Percentiles rank a stretch among this genome's conserved stretches.
Evolutionary conservation across 2,888 invertebrate species (phyloP).

Genomic region (Abrostola triplasia): DNA sequence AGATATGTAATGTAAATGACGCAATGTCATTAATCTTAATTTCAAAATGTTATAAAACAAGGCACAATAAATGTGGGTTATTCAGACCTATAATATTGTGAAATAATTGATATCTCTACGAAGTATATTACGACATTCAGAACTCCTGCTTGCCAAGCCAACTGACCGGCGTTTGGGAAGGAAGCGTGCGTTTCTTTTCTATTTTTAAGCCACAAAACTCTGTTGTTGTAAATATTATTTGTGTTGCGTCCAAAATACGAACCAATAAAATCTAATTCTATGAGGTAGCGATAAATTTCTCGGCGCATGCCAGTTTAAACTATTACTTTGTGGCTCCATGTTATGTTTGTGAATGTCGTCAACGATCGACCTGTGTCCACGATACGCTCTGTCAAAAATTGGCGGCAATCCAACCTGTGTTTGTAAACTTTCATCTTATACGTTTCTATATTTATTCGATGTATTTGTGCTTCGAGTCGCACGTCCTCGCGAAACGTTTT

Average conservation of each 20-base stretch:
- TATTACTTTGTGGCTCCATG: constrained; percentile 32
- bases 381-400: constrained; percentile 57
- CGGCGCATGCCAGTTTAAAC: constrained; percentile 19
- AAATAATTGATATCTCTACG: neutral
- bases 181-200: constrained; percentile 1
- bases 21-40: too few relatives aligned
- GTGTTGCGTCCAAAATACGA: constrained; percentile 19
- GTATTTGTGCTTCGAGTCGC: constrained; percentile 62
- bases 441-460: constrained; percentile 74
- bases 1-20: too few relatives aligned
- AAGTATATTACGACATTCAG: neutral
- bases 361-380: constrained; percentile 42
- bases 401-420: constrained; percentile 78
- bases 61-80: too few relatives aligned
- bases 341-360: constrained; percentile 38
- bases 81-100: too few relatives aligned
- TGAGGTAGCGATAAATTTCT: constrained; percentile 42
- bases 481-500: constrained; percentile 40
- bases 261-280: constrained; percentile 45
- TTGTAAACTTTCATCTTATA: constrained; percentile 75
- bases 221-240: constrained; percentile 36
- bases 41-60: too few relatives aligned
- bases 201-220: constrained; percentile 15
- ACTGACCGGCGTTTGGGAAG: constrained; percentile 2
- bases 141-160: neutral